phyloP scores from a whole-genome alignment of 2,888 invertebrate species.

The Eulithis prunata region DNA sequence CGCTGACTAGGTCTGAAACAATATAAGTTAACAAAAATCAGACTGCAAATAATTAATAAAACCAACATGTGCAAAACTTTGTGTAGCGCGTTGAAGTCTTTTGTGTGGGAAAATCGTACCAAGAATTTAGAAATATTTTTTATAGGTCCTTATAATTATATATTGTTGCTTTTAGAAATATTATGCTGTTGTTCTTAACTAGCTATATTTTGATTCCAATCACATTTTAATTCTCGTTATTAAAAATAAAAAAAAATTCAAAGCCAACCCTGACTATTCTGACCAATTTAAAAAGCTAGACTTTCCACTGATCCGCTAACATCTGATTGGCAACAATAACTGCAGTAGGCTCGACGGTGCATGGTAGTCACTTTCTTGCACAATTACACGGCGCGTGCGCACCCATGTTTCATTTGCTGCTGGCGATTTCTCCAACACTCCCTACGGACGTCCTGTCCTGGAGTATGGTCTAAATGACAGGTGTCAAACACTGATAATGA shows the following conservation, averaged over 20 bases:
- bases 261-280: slow-evolving; percentile 10
- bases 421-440: slow-evolving; percentile 67
- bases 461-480: slow-evolving; percentile 30
- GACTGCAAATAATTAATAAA: too few species aligned
- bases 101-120: neutral
- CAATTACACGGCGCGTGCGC: slow-evolving; percentile 75
- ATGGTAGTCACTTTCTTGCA: slow-evolving; percentile 71
- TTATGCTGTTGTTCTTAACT: too few species aligned
- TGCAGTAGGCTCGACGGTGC: slow-evolving; percentile 35
- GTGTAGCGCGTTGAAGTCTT: slow-evolving; percentile 25
- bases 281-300: slow-evolving; percentile 24
- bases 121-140: too few species aligned
- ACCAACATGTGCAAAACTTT: neutral
- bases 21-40: too few species aligned
- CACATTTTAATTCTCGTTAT: too few species aligned
- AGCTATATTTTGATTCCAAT: too few species aligned
- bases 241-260: neutral
- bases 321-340: slow-evolving; percentile 27
- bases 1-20: too few species aligned
- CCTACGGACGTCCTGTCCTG: slow-evolving; percentile 62
- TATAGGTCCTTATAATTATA: too few species aligned
- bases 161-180: too few species aligned
- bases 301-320: slow-evolving; percentile 28
- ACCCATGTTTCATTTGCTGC: slow-evolving; percentile 64
- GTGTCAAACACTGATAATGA: neutral